Base-by-base conservation (phyloP, 2,888 invertebrate genomes). In the Adelphocoris suturalis region DNA sequence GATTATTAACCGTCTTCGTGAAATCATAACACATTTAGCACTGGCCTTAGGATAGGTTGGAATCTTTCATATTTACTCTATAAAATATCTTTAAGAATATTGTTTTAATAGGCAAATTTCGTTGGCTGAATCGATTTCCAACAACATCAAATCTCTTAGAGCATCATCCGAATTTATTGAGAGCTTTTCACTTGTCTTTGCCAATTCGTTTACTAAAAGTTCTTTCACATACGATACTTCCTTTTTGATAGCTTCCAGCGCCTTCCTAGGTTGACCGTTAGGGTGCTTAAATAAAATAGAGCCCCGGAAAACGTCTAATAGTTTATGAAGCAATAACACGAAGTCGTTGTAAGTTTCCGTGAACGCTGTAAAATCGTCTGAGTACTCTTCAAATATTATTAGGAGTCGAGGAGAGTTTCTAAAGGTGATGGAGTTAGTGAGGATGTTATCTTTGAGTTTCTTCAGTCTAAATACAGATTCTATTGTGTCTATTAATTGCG, bases 291-390 rank as follows among this genome's bases (percentile, higher is more conserved):
- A 88, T 55, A 52, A 1, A 11, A 88, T 55, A n/a, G 76, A 16
- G 14, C 80, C 88, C 7, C 80, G 57, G n/a, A 88, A 80, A 80
- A 19, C 28, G 13, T 27, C 27, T 4, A 52, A 11, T 2, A 88
- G 37, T n/a, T 78, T 88, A 28, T 88, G 88, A 37, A 88, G 23
- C 27, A 88, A 27, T 12, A 75, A 27, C 37, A 86, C 16, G 16
- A 86, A 86, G 19, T 86, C 86, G 68, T 86, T 86, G 47, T 12
- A 23, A 27, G 61, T 85, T 9, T 23, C 82, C n/a, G 82, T 82
- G 23, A 52, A 82, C 3, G 27, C 19, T 48, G 19, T 52, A 14
- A 82, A 52, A 11, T 13, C 5, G 12, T 82, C 23, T 0, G 48
- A 27, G 14, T 52, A 14, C 13, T 48, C 27, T 19, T 48, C 52